Evolutionary conservation across 1,140 invertebrate genomes (phyloP).

Genomic region (Scaptomyza graminum): DNA sequence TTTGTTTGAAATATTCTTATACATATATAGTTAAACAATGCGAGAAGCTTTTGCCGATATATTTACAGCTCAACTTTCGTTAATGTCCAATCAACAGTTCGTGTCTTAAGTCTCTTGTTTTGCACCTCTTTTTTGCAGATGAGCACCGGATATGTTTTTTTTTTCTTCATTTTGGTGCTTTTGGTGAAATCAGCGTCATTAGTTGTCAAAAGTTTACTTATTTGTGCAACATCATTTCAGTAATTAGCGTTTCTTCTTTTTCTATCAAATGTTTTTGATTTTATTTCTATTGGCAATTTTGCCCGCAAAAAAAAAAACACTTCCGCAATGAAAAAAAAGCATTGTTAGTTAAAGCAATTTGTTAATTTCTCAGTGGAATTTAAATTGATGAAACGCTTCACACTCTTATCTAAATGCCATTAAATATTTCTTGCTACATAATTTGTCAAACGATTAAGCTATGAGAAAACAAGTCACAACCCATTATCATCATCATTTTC

Average conservation of each 20-base stretch:
- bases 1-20: constrained; percentile 32
- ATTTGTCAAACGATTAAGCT: constrained; percentile 45
- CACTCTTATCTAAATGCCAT: constrained; percentile 42
- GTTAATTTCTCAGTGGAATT: constrained; percentile 32
- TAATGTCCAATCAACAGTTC: constrained; percentile 45
- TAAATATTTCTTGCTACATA: constrained; percentile 29
- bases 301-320: constrained; percentile 16
- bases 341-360: constrained; percentile 37
- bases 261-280: constrained; percentile 14
- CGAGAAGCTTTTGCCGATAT: constrained; percentile 27
- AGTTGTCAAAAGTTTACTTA: constrained; percentile 61
- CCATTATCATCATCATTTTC: constrained; percentile 8
- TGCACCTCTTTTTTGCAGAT: constrained; percentile 20
- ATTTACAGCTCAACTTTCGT: constrained; percentile 31
- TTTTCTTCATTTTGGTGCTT: constrained; percentile 19
- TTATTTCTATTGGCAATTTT: constrained; percentile 43
- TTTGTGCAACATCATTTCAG: constrained; percentile 74
- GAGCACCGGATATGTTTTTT: constrained; percentile 62
- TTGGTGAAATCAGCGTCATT: constrained; percentile 71
- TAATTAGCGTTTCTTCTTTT: constrained; percentile 66
- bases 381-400: constrained; percentile 40
- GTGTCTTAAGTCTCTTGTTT: constrained; percentile 61
- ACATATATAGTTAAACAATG: constrained; percentile 32
- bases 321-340: constrained; percentile 22
- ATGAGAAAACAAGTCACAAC: constrained; percentile 23